Percentiles rank a stretch among this genome's conserved stretches.
phyloP scores from a whole-genome alignment of 2,113 vertebrate species.

The Nansenia antarctica region DNA sequence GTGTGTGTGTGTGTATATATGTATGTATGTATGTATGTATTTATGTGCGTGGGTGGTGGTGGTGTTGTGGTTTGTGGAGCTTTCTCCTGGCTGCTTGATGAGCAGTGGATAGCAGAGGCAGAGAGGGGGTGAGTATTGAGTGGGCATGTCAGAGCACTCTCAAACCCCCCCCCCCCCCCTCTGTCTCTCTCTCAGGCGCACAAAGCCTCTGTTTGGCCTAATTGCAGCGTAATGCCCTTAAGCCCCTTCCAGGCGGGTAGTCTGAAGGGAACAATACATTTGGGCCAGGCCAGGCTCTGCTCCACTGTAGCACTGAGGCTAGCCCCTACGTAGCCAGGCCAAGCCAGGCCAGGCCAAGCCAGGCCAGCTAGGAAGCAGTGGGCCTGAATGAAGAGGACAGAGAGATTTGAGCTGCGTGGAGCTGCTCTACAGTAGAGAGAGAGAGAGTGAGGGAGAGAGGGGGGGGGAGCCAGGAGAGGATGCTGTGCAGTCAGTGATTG shows the following conservation, averaged over 20 bases:
- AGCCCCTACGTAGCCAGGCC: neutral
- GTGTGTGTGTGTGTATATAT: neutral
- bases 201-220: constrained; percentile 73
- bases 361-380: neutral
- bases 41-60: no score
- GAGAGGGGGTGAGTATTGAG: neutral
- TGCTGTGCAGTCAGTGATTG: constrained; percentile 73
- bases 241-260: constrained; percentile 25
- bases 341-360: neutral
- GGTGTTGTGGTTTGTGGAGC: neutral
- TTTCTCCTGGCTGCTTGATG: neutral
- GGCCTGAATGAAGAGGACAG: neutral
- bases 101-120: neutral
- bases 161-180: neutral
- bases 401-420: constrained; percentile 15
- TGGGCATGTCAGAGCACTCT: neutral
- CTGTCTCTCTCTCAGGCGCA: constrained; percentile 12
- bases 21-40: neutral
- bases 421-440: constrained; percentile 21
- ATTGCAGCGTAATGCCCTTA: constrained; percentile 70
- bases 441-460: constrained; percentile 24
- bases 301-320: neutral
- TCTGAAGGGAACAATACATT: constrained; percentile 37
- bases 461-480: constrained; percentile 33
- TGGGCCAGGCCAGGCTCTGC: neutral